Conservation (phyloP, 2,113 vertebrate genomes). For the Ginglymostoma cirratum region DNA sequence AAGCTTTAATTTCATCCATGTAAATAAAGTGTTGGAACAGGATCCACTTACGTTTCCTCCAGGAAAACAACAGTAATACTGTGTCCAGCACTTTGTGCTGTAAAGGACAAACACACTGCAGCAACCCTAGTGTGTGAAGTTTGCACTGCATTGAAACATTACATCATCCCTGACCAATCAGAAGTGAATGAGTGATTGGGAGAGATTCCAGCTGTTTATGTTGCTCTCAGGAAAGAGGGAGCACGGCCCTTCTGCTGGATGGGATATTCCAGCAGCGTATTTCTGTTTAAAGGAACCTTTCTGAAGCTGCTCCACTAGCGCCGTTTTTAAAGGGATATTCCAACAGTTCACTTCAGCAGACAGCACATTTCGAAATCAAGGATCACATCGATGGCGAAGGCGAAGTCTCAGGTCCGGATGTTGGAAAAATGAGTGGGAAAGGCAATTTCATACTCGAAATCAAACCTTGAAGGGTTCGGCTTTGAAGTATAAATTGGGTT, state of each 20-base stretch:
- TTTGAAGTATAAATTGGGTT: neutral
- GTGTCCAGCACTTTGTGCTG: neutral
- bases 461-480: neutral
- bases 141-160: slow-evolving; percentile 31
- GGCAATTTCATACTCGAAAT: neutral
- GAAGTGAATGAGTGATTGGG: neutral
- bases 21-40: neutral
- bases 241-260: neutral
- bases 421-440: neutral
- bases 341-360: neutral
- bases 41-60: neutral
- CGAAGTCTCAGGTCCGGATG: neutral
- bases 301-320: neutral
- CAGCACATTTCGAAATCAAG: neutral
- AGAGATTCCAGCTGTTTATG: neutral
- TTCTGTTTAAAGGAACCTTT: neutral
- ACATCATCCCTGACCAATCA: slow-evolving; percentile 28
- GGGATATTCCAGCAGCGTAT: neutral
- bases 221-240: neutral
- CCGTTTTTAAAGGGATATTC: neutral
- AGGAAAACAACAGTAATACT: neutral
- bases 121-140: slow-evolving; percentile 29
- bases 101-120: slow-evolving; percentile 28
- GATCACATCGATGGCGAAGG: neutral
- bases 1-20: neutral